Evolutionary conservation across 2,888 invertebrate species (phyloP).

Genomic region (Sphecodes monilicornis): DNA sequence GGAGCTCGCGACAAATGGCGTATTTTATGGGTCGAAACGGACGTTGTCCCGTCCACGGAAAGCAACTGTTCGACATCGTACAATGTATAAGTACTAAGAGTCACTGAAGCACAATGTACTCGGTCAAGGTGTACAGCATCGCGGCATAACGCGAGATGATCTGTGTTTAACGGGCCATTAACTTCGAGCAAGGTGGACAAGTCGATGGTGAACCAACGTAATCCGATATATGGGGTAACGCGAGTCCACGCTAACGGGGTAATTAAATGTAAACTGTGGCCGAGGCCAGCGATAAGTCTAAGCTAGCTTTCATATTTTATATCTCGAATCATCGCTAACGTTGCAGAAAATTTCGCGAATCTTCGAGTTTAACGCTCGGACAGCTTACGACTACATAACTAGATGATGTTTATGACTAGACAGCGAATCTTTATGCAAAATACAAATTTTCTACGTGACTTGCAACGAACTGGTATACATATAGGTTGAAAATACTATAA

Average conservation of each 20-base stretch:
- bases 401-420: too few relatives aligned
- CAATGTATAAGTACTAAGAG: background rate
- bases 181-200: conserved; percentile 2
- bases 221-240: conserved; percentile 18
- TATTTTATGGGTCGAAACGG: background rate
- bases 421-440: too few relatives aligned
- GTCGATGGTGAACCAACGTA: conserved; percentile 19
- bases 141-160: background rate
- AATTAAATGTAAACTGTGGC: background rate
- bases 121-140: conserved; percentile 4
- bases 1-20: background rate
- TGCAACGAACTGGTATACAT: too few relatives aligned
- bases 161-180: conserved; percentile 15
- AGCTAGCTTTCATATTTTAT: too few relatives aligned
- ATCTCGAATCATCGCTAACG: too few relatives aligned
- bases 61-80: background rate
- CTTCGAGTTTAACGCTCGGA: too few relatives aligned
- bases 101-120: background rate
- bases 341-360: too few relatives aligned
- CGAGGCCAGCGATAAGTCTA: background rate
- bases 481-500: too few relatives aligned
- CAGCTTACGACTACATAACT: too few relatives aligned
- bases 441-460: too few relatives aligned
- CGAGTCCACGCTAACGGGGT: conserved; percentile 17
- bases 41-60: background rate